A percentile compares a stretch with the other conserved stretches of the same genome.
These are phyloP conservation scores for Forficula auricularia DNA, from an alignment of 1,140 invertebrate genomes.

Conservation along the genomic window DNA sequence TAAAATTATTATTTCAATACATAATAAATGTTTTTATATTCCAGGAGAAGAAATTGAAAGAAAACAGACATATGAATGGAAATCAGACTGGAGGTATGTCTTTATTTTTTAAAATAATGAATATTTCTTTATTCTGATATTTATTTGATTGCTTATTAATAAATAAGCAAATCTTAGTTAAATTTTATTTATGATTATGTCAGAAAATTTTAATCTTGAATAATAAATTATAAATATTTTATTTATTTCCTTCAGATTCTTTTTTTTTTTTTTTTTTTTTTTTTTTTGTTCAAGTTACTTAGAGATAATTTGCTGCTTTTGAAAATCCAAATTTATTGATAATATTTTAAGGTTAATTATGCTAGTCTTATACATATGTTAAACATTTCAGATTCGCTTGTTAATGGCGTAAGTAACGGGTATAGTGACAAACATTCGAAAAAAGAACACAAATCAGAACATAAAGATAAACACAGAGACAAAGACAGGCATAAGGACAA, in stretches of 20 bases:
- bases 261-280: no score
- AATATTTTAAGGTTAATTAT: neutral
- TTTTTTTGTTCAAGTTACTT: no score
- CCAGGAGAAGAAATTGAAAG: conserved; percentile 27
- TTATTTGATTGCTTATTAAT: no score
- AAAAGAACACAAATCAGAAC: conserved; percentile 50
- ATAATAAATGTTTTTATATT: conserved; percentile 5
- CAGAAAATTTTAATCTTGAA: no score
- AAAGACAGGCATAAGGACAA: conserved; percentile 11
- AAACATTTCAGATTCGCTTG: conserved; percentile 8
- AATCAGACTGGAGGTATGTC: conserved; percentile 17
- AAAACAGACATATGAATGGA: conserved; percentile 23
- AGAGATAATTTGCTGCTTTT: neutral
- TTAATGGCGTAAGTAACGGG: conserved; percentile 53
- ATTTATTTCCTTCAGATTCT: no score
- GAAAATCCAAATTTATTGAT: neutral
- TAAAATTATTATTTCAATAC: no score
- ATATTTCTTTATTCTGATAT: no score
- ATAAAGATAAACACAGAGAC: conserved; percentile 29
- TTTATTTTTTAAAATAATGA: no score
- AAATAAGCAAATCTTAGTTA: no score
- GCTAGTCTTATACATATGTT: conserved; percentile 1
- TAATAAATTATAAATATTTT: no score
- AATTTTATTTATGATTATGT: no score
- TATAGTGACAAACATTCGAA: conserved; percentile 33